These are phyloP conservation scores for Octodonta nipae DNA, from an alignment of 2,888 invertebrate genomes.

Conservation along the genomic window DNA sequence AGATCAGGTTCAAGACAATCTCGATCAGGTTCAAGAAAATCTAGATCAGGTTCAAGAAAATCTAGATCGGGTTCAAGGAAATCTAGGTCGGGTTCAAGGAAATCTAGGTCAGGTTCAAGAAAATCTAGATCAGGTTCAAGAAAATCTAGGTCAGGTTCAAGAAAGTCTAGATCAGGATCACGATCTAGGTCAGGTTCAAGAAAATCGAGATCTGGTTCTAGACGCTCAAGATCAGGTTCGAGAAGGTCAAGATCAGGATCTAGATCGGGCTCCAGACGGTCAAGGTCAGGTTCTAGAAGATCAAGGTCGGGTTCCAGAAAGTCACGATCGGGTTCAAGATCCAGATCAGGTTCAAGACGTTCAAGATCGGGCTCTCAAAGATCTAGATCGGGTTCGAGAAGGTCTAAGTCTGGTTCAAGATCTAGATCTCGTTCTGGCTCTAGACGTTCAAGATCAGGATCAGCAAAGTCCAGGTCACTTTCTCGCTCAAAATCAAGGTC, in stretches of 20 bases:
- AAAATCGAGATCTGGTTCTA: constrained; percentile 17
- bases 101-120: too few relatives aligned
- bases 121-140: too few relatives aligned
- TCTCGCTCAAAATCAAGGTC: constrained; percentile 21
- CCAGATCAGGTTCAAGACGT: constrained; percentile 14
- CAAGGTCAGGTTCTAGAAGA: constrained; percentile 14
- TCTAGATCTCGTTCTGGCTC: constrained; percentile 23
- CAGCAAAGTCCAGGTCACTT: constrained; percentile 19
- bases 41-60: constrained; percentile 22
- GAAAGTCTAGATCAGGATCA: too few relatives aligned
- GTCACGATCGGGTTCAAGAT: constrained; percentile 19
- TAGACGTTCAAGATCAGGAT: constrained; percentile 13
- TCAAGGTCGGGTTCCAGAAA: constrained; percentile 24
- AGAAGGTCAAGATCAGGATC: constrained; percentile 12
- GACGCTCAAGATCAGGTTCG: constrained; percentile 15
- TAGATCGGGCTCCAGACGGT: constrained; percentile 4
- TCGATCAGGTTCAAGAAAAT: constrained; percentile 20
- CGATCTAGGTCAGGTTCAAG: constrained; percentile 16
- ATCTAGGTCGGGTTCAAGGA: too few relatives aligned
- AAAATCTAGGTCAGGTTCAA: too few relatives aligned
- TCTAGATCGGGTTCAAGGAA: constrained; percentile 5
- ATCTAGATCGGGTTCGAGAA: constrained; percentile 12
- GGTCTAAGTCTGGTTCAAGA: constrained; percentile 15
- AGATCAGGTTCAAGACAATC: constrained; percentile 21
- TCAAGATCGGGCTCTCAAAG: constrained; percentile 11